A percentile compares a stretch with the other conserved stretches of the same genome.
phyloP scores from a whole-genome alignment of 2,113 vertebrate genomes.

The Phrynosoma platyrhinos region DNA sequence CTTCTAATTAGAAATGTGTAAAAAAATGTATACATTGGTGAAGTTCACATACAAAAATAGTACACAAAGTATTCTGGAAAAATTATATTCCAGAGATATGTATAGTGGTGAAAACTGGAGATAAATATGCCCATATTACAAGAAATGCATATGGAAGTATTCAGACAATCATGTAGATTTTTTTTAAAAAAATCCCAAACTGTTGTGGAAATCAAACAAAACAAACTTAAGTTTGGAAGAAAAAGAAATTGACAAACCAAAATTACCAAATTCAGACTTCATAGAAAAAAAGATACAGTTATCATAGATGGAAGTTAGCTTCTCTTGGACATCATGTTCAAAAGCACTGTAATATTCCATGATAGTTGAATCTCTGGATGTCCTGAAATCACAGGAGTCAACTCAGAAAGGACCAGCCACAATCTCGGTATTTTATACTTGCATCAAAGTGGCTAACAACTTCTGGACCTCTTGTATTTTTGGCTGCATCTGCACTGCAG shows the following conservation, averaged over 20 bases:
- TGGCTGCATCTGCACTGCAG: too few species aligned
- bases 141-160: not conserved
- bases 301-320: not conserved
- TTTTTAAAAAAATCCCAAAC: not conserved
- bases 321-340: not conserved
- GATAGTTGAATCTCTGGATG: not conserved
- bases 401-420: not conserved
- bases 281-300: not conserved
- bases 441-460: not conserved
- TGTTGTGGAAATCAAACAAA: not conserved
- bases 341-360: not conserved
- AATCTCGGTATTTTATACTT: not conserved
- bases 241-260: not conserved
- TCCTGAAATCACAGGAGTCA: not conserved
- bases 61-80: too few species aligned
- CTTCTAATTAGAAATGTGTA: too few species aligned
- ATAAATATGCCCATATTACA: not conserved
- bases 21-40: too few species aligned
- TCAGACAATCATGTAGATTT: not conserved
- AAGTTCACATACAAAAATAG: too few species aligned
- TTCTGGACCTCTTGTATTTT: too few species aligned
- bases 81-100: too few species aligned
- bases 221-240: too few species aligned
- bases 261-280: not conserved
- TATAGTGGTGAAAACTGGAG: too few species aligned